Percentiles rank a stretch among this genome's conserved stretches.
phyloP scores from a whole-genome alignment of 2,888 invertebrate genomes.

The Camptogramma bilineatum region DNA sequence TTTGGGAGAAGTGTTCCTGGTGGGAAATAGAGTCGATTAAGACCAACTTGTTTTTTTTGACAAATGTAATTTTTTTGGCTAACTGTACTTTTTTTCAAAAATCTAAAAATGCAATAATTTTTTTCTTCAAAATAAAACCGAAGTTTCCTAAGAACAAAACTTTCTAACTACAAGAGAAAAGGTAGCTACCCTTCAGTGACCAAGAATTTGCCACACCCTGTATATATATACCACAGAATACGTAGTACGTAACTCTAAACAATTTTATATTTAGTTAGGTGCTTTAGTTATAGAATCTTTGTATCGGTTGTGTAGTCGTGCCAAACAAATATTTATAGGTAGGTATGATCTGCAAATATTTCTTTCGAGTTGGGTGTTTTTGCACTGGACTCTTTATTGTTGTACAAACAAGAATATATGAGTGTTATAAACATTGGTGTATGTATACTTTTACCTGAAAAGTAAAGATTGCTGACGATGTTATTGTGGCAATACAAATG shows the following conservation, averaged over 20 bases:
- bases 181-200: no score
- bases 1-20: no score
- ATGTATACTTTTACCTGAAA: background rate
- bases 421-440: background rate
- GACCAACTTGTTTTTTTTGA: no score
- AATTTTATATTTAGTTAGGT: conserved; percentile 6
- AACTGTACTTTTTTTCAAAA: no score
- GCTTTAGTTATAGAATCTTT: conserved; percentile 1
- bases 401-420: conserved; percentile 7
- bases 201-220: no score
- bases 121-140: no score
- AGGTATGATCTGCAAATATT: conserved; percentile 27
- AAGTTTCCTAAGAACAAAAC: no score
- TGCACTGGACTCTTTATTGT: conserved; percentile 17
- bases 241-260: background rate
- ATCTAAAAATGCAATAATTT: no score
- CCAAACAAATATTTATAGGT: conserved; percentile 14
- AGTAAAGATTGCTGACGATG: background rate
- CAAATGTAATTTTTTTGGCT: no score
- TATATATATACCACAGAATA: no score
- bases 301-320: conserved; percentile 18
- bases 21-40: no score
- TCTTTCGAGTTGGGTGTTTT: conserved; percentile 12
- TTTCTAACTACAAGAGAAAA: no score
- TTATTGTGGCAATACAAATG: background rate